Base-by-base conservation (phyloP, 2,113 vertebrate genomes). In the Oryzias javanicus region DNA sequence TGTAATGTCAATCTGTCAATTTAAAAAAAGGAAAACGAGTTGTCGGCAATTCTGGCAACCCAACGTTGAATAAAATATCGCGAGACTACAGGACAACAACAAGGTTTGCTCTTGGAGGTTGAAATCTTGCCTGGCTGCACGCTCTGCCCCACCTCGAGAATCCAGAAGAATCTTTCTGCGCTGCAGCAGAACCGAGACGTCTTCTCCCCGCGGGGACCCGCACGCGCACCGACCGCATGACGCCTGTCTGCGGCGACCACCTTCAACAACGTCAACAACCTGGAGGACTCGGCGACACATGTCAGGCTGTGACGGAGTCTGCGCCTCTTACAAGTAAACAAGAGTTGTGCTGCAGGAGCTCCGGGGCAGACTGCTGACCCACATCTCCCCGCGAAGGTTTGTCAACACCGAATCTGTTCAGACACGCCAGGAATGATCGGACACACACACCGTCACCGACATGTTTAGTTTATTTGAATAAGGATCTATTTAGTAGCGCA, bases 51-150 rank as follows among this genome's bases (percentile, higher is more conserved):
- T 12, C 42, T 87, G 86, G 88, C 88, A 88, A 86, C 86, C 62
- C 72, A 72, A 62, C 69, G 42, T 62, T 61, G 4, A 5, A 1
- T 0, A 8, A 35, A 63, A 29, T 8, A 60, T 72, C 88, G 82
- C 86, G 86, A 80, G 67, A 84, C 27, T 40, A 57, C 3, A 0
- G 1, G 1, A 3, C 1, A 14, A 6, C 4, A 42, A 14, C 24
- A 15, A 2, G 5, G 71, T 22, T 49, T 0, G 41, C 17, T 41
- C 4, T 1, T 73, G 87, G 86, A 68, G 50, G n/a, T 44, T 88
- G 88, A 84, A 89, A 83, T 88, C 76, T 70, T 83, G 82, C 82
- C 86, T 44, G 80, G 13, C 53, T 42, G 10, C 8, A 16, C 40
- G 55, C 17, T 10, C 41, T 59, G 83, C 22, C 63, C 76, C 44